Percentiles rank a stretch among this genome's conserved stretches.
phyloP scores from a whole-genome alignment of 2,797 vertebrate species.

The Pteropus rufus region DNA sequence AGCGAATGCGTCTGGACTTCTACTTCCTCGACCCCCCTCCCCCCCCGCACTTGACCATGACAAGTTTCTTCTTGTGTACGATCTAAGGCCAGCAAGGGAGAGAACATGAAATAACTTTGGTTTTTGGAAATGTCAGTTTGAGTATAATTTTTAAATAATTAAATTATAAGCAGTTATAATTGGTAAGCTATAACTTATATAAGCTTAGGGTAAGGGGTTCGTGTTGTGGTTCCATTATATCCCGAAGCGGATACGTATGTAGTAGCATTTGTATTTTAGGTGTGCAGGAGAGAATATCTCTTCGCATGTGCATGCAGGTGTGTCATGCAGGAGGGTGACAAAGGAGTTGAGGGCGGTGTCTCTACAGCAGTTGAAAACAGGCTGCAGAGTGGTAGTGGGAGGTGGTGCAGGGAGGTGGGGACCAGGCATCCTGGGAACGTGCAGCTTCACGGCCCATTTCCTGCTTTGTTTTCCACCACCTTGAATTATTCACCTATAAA shows the following conservation, averaged over 20 bases:
- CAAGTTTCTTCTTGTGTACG: not conserved
- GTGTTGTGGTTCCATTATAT: not conserved
- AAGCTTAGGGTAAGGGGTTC: not conserved
- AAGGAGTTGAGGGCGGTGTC: no score
- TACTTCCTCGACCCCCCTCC: no score
- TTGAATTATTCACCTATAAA: not conserved
- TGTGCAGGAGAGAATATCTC: not conserved
- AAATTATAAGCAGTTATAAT: not conserved
- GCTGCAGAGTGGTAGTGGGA: not conserved
- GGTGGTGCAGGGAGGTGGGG: not conserved
- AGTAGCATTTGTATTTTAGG: not conserved
- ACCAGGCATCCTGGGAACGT: fast-evolving
- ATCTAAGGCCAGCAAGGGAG: not conserved
- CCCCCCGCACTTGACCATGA: not conserved
- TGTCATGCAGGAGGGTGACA: not conserved
- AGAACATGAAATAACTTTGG: not conserved
- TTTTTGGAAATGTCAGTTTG: not conserved
- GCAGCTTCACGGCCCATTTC: not conserved
- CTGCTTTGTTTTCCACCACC: not conserved
- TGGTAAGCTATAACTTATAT: not conserved
- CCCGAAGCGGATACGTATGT: not conserved
- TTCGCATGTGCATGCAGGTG: fast-evolving
- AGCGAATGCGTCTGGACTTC: not conserved
- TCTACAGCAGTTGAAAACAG: not conserved
- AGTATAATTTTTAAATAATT: not conserved